Conservation (phyloP, 2,113 vertebrate genomes). For the Corythornis vintsioides region DNA sequence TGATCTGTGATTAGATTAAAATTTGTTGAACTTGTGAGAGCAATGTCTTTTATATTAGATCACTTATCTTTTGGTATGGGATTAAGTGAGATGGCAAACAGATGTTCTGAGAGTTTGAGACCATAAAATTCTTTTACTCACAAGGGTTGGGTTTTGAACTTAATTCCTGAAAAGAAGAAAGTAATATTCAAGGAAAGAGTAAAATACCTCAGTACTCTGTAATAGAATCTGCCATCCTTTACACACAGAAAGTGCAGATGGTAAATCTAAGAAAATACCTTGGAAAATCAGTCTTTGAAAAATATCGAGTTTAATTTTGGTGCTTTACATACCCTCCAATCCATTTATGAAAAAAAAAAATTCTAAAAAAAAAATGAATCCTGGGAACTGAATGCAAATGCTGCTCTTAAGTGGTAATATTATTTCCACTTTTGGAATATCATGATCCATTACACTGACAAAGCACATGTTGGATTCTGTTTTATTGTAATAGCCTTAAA, state of each 20-base stretch:
- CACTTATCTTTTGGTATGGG: not conserved
- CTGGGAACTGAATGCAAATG: not conserved
- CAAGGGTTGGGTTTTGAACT: not conserved
- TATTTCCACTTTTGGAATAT: not conserved
- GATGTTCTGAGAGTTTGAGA: not conserved
- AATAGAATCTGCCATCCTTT: not conserved
- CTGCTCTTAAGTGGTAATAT: not conserved
- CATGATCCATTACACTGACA: not conserved
- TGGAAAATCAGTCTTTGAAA: not conserved
- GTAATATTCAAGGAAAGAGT: not conserved
- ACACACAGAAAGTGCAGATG: not conserved
- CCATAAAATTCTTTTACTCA: not conserved
- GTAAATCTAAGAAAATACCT: not conserved
- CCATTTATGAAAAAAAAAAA: not conserved
- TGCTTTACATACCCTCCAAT: not conserved
- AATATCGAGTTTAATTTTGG: not conserved
- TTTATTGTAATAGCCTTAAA: not conserved
- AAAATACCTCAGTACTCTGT: not conserved
- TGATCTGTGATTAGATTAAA: not conserved
- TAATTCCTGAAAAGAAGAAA: not conserved
- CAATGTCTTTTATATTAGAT: not conserved
- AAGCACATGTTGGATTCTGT: not conserved
- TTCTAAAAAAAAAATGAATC: not conserved
- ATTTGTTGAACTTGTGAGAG: not conserved
- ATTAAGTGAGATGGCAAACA: not conserved